Percentiles rank a stretch among this genome's conserved stretches.
Conservation (phyloP, 1,140 invertebrate species). For the Caenorhabditis brenneri region DNA sequence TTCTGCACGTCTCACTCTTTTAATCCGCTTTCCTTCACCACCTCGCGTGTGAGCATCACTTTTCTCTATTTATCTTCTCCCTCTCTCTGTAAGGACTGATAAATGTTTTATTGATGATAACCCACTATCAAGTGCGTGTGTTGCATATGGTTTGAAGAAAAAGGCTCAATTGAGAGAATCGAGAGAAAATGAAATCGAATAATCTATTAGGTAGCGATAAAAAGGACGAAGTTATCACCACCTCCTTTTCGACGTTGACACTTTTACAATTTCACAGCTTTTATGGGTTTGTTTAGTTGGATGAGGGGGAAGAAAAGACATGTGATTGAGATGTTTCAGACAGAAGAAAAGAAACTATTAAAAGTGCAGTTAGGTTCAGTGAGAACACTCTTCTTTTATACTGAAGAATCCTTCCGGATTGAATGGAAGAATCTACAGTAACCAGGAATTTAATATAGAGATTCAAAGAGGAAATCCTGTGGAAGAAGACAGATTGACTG, state of each 20-base stretch:
- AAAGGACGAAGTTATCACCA: background rate
- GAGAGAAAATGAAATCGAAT: background rate
- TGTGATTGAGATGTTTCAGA: conserved; percentile 12
- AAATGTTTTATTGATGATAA: conserved; percentile 21
- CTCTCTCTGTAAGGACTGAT: background rate
- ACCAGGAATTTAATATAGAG: background rate
- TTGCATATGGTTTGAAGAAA: background rate
- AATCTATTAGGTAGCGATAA: background rate
- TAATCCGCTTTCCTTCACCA: conserved; percentile 23
- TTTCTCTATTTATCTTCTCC: background rate
- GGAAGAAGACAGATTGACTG: too few species aligned
- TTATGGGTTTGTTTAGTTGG: background rate
- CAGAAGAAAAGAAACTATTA: background rate
- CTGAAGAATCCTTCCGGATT: too few species aligned
- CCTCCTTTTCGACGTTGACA: background rate
- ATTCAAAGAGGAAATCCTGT: too few species aligned
- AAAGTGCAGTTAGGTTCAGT: background rate
- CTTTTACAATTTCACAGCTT: conserved; percentile 7
- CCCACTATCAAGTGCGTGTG: background rate
- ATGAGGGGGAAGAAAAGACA: background rate
- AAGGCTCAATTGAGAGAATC: background rate
- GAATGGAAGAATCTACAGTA: too few species aligned
- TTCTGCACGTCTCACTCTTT: conserved; percentile 16
- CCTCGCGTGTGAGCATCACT: background rate
- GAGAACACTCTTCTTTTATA: too few species aligned